Conservation (phyloP, 2,888 invertebrate genomes). For the Xestia rhomboidea region DNA sequence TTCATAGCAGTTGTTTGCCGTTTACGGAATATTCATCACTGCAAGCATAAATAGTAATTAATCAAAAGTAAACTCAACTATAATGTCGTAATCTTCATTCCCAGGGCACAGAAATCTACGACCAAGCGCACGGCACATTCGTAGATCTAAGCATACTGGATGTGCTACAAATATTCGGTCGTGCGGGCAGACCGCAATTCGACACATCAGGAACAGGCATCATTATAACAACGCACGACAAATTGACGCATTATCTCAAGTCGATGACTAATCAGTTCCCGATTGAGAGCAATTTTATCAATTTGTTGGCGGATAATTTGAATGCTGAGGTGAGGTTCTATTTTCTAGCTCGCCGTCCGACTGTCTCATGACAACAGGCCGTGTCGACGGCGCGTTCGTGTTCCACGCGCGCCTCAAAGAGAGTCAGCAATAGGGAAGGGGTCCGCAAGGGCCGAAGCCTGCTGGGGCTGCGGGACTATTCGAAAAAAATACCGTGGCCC, state of each 20-base stretch:
- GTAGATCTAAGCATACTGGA: constrained; percentile 99
- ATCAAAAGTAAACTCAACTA: no score
- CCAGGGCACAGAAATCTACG: constrained; percentile 99
- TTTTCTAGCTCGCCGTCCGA: no score
- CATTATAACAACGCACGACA: constrained; percentile 98
- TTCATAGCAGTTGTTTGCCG: no score
- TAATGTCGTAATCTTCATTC: constrained; percentile 46
- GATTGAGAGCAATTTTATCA: constrained; percentile 99
- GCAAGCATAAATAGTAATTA: no score
- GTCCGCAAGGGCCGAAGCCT: no score
- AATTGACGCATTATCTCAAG: constrained; percentile 97
- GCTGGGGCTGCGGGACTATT: no score
- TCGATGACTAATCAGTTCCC: constrained; percentile 99
- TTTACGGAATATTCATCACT: no score
- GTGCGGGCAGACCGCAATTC: constrained; percentile 99
- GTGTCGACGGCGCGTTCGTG: no score
- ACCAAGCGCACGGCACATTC: constrained; percentile 98
- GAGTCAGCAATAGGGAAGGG: no score
- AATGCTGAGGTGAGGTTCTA: constrained; percentile 96
- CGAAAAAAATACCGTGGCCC: no score
- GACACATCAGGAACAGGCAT: constrained; percentile 98
- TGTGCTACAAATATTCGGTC: constrained; percentile 99
- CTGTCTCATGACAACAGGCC: no score
- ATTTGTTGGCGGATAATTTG: constrained; percentile 97
- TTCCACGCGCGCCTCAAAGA: no score